These are phyloP conservation scores for Drosophila santomea DNA, from an alignment of 1,140 invertebrate species.

Conservation along the genomic window DNA sequence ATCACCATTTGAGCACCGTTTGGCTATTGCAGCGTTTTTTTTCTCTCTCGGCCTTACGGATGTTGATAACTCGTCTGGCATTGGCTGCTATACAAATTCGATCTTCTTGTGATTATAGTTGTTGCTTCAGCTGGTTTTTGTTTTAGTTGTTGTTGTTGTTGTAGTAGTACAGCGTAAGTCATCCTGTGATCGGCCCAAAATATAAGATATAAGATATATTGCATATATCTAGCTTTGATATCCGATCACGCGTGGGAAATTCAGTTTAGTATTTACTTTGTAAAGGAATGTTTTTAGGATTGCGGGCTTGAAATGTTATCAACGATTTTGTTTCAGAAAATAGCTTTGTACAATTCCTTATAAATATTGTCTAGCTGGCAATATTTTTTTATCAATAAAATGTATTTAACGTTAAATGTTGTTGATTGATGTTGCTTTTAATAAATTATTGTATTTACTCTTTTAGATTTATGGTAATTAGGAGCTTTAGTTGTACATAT, in stretches of 20 bases:
- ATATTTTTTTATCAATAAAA: background rate
- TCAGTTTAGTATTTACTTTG: slow-evolving; percentile 2
- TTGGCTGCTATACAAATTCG: slow-evolving; percentile 64
- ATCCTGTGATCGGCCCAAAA: slow-evolving; percentile 56
- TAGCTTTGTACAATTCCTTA: slow-evolving; percentile 1
- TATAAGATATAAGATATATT: slow-evolving; percentile 47
- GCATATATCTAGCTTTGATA: slow-evolving; percentile 28
- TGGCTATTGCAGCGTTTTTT: slow-evolving; percentile 63
- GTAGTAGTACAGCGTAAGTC: slow-evolving; percentile 34
- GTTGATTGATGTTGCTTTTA: slow-evolving; percentile 2
- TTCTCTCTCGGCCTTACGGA: slow-evolving; percentile 55
- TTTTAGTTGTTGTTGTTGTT: slow-evolving; percentile 35
- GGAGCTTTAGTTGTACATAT: slow-evolving; percentile 36
- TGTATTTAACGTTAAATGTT: background rate
- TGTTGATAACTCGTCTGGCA: slow-evolving; percentile 78
- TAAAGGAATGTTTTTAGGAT: background rate
- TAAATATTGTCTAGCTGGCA: slow-evolving; percentile 10
- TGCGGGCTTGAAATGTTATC: background rate
- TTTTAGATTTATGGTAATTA: slow-evolving; percentile 21
- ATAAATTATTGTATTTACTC: slow-evolving; percentile 4
- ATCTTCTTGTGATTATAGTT: slow-evolving; percentile 53
- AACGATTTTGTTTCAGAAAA: background rate
- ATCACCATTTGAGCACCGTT: slow-evolving; percentile 82
- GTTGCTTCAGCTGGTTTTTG: slow-evolving; percentile 38
- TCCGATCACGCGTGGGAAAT: slow-evolving; percentile 70